Evolutionary conservation across 1,140 invertebrate species (phyloP), one percentile per base, ranked within the genome.

Genomic region (Calephelis virginiensis): DNA sequence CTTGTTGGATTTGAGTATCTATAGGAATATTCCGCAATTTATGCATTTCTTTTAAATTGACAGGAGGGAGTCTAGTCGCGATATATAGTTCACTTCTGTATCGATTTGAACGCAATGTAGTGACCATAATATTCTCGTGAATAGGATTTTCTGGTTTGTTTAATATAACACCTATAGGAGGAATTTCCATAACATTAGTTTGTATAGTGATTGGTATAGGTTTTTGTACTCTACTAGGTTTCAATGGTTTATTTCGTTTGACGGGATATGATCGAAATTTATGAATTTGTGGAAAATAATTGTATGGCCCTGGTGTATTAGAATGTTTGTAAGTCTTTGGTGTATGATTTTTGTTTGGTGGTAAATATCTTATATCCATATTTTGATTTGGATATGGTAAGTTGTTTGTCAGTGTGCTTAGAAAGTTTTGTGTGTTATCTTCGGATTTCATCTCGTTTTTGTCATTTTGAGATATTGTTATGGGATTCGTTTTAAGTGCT

Each of bases 131-230:
- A 63, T 87, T 83, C 68, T 89, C 76, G 53, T 80, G 76, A 43
- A 88, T 74, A 1, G 78, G 63, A 63, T 72, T 73, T 12, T 75
- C 43, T 14, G 75, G 75, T 45, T 81, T 81, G 5, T 70, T 63
- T 50, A 90, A 50, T n/a, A 72, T 74, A 63, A 90, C 69, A 8
- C 71, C 74, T 48, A 90, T 61, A 9, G 87, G 87, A 56, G 77
- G 68, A 47, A 90, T 85, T 73, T 90, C 81, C 46, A 77, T 68
- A 7, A 76, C 78, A 67, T 90, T 87, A 11, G 86, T 89, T 74
- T 90, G 87, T 56, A 90, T 71, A 6, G 77, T 87, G 12, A 80
- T 78, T 8, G 82, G 64, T 13, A 61, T 8, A 8, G 47, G 28
- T 48, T 37, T 48, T 64, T 65, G 76, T 8, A 61, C 66, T 53